phyloP scores from a whole-genome alignment of 2,888 invertebrate genomes.

The Dicyrtoma fusca region DNA sequence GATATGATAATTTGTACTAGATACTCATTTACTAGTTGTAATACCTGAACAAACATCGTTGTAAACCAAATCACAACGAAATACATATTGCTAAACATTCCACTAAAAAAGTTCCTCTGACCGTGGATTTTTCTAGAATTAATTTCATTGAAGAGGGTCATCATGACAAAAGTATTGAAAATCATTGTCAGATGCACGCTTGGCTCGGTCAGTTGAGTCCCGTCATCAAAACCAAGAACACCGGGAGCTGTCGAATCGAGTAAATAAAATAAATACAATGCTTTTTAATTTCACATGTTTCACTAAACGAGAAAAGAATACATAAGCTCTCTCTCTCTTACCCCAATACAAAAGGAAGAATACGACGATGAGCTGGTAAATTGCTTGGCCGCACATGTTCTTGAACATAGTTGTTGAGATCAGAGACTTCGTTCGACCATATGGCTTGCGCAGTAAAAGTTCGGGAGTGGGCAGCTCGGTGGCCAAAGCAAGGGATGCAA shows the following conservation, averaged over 20 bases:
- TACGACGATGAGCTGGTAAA: slow-evolving; percentile 65
- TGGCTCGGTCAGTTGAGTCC: slow-evolving; percentile 56
- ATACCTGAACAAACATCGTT: slow-evolving; percentile 65
- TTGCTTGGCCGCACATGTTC: slow-evolving; percentile 65
- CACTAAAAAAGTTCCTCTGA: slow-evolving; percentile 67
- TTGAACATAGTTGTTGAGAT: slow-evolving; percentile 66
- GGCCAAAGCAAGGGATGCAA: slow-evolving; percentile 66
- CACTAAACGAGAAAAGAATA: too few species aligned
- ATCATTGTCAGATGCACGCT: slow-evolving; percentile 68
- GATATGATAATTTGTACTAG: too few species aligned
- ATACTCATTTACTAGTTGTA: slow-evolving; percentile 25
- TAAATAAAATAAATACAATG: neutral
- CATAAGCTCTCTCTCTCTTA: too few species aligned
- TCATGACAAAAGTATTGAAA: slow-evolving; percentile 71
- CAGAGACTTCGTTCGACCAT: slow-evolving; percentile 64
- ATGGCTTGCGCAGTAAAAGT: slow-evolving; percentile 63
- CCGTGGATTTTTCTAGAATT: slow-evolving; percentile 70
- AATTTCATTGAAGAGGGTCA: slow-evolving; percentile 71
- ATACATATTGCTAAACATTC: slow-evolving; percentile 65
- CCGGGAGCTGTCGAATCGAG: slow-evolving; percentile 59
- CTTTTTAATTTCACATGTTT: slow-evolving; percentile 58
- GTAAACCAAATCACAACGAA: slow-evolving; percentile 67
- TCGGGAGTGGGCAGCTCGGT: slow-evolving; percentile 64
- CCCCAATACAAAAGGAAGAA: slow-evolving; percentile 65
- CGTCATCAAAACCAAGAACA: slow-evolving; percentile 65